phyloP scores from a whole-genome alignment of 2,113 vertebrate species.

The Bombycilla garrulus region DNA sequence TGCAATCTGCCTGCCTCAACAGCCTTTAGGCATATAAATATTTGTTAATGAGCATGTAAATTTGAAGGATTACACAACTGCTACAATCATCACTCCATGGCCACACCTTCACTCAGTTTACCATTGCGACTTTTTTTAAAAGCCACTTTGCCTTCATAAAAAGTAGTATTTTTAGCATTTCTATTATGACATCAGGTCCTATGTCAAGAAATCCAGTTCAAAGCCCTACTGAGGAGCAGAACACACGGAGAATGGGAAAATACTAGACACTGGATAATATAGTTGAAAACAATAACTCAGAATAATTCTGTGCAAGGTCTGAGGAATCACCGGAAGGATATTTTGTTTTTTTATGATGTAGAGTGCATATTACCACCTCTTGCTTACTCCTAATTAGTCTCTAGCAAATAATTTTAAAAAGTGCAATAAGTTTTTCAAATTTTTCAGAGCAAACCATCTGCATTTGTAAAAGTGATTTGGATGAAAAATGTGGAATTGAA shows the following conservation, averaged over 20 bases:
- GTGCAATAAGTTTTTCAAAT: not conserved
- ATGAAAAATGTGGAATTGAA: not conserved
- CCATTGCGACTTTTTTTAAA: not conserved
- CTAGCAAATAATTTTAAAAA: not conserved
- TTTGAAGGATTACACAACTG: not conserved
- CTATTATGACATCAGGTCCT: not conserved
- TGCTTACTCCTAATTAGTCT: not conserved
- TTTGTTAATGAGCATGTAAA: not conserved
- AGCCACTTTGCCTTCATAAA: not conserved
- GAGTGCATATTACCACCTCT: not conserved
- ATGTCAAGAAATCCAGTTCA: not conserved
- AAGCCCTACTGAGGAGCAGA: not conserved
- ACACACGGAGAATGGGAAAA: not conserved
- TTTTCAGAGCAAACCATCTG: not conserved
- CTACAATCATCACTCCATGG: not conserved
- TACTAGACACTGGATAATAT: not conserved
- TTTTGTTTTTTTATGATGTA: accelerated
- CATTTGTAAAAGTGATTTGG: not conserved
- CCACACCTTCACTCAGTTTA: not conserved
- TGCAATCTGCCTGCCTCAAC: not conserved
- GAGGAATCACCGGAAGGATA: not conserved
- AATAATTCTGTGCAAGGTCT: not conserved
- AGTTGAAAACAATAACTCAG: not conserved
- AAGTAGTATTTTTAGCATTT: not conserved
- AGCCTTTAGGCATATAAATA: not conserved